Evolutionary conservation across 2,797 vertebrate species (phyloP).

Genomic region (Setipinna tenuifilis): DNA sequence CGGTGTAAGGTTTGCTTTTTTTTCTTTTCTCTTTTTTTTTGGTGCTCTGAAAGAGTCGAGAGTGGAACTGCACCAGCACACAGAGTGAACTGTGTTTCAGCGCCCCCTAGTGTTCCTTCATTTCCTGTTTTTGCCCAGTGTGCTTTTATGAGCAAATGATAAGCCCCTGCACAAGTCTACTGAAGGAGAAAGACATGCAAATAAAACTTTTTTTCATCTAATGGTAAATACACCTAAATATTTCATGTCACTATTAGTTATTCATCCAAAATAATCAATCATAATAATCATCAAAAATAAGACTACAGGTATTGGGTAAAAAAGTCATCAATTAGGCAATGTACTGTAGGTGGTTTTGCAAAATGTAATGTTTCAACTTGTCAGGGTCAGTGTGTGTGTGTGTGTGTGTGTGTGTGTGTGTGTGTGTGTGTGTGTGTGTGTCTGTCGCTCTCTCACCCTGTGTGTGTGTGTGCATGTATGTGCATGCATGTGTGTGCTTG

Average conservation of each 20-base stretch:
- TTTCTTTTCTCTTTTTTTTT: not conserved
- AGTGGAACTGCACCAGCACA: slow-evolving; percentile 24
- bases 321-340: not conserved
- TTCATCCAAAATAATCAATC: not conserved
- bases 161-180: not conserved
- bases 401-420: not conserved
- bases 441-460: not conserved
- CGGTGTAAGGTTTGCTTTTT: slow-evolving; percentile 21
- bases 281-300: not conserved
- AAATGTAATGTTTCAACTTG: not conserved
- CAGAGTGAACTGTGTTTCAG: slow-evolving; percentile 85
- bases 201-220: not conserved
- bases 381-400: not conserved
- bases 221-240: not conserved
- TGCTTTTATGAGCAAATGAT: not conserved
- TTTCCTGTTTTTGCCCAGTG: slow-evolving; percentile 42
- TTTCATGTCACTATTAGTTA: not conserved
- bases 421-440: not conserved
- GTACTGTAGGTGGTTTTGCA: not conserved
- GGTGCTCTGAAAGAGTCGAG: not conserved
- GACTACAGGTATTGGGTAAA: not conserved
- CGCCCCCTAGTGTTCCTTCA: slow-evolving; percentile 87
- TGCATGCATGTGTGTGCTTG: not conserved
- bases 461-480: not conserved
- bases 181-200: not conserved